Evolutionary conservation across 2,888 invertebrate genomes (phyloP), one percentile per base, ranked within the genome.

Genomic region (Coleophora deauratella): DNA sequence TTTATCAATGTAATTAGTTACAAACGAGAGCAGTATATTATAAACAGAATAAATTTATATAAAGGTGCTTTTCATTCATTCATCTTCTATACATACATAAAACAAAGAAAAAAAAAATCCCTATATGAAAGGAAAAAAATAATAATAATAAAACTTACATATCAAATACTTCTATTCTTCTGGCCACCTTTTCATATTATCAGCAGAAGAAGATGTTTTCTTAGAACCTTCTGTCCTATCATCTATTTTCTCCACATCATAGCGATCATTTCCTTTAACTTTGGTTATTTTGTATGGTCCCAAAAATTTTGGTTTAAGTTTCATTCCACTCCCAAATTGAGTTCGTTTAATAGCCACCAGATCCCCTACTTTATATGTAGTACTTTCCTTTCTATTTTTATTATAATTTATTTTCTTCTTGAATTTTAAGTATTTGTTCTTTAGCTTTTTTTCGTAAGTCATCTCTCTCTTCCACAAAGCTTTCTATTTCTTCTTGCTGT

Each of bases 121-220:
- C n/a, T n/a, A n/a, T n/a, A n/a, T n/a, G n/a, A n/a, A n/a, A n/a
- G n/a, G n/a, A n/a, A n/a, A n/a, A n/a, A n/a, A n/a, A n/a, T n/a
- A n/a, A n/a, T n/a, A n/a, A n/a, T n/a, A 46, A 44, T 50, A 43
- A 15, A 13, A 35, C 9, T 38, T 45, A 49, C 41, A 41, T 37
- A 34, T 27, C 34, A 35, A 32, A 14, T 37, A 39, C 35, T 37
- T 34, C 39, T 33, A 12, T 34, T 11, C 30, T 37, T 40, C 41
- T 35, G 32, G 28, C 10, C 9, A 15, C 36, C 9, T 28, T 9
- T 28, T 37, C 13, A 37, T 27, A 37, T 34, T 35, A 43, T 41
- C 31, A 38, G 8, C 33, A 37, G 27, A 35, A 40, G 8, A 9
- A 9, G 34, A 34, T 14, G 34, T 28, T 10, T 10, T 28, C 9